phyloP scores from a whole-genome alignment of 2,888 invertebrate genomes.

The Laothoe populi region DNA sequence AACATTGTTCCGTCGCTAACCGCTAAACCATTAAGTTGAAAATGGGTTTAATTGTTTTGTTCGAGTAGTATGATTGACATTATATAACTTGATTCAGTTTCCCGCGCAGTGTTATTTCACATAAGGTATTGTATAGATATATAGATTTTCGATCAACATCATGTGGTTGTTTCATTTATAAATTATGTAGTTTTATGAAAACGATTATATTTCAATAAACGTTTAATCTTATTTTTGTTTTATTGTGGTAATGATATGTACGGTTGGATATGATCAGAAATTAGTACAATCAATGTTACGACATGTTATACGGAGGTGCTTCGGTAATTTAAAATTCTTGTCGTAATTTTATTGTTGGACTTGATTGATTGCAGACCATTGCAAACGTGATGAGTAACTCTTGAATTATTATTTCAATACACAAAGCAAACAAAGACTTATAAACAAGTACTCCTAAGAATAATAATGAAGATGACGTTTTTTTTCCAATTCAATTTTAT shows the following conservation, averaged over 20 bases:
- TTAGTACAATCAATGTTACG: too few species aligned
- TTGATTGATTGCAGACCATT: too few species aligned
- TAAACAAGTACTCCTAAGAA: not conserved
- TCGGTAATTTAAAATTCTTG: too few species aligned
- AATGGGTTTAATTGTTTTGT: too few species aligned
- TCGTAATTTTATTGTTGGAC: too few species aligned
- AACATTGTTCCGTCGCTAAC: too few species aligned
- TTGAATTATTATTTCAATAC: too few species aligned
- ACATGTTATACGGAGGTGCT: too few species aligned
- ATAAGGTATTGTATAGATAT: slow-evolving; percentile 39
- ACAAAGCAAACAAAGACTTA: not conserved
- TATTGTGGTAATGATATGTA: slow-evolving; percentile 28
- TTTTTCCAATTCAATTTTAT: not conserved
- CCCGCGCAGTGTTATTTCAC: slow-evolving; percentile 45
- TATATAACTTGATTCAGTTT: not conserved
- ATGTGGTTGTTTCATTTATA: slow-evolving; percentile 25
- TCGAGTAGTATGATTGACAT: too few species aligned
- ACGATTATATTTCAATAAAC: slow-evolving; percentile 53
- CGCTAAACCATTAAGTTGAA: too few species aligned
- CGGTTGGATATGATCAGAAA: too few species aligned
- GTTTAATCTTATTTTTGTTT: slow-evolving; percentile 44
- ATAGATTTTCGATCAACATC: slow-evolving; percentile 21
- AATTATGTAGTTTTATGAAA: slow-evolving; percentile 54
- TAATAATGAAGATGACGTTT: not conserved
- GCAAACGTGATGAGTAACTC: too few species aligned